These are phyloP conservation scores for Pectinophora gossypiella DNA, from an alignment of 1,140 invertebrate genomes.

Conservation along the genomic window DNA sequence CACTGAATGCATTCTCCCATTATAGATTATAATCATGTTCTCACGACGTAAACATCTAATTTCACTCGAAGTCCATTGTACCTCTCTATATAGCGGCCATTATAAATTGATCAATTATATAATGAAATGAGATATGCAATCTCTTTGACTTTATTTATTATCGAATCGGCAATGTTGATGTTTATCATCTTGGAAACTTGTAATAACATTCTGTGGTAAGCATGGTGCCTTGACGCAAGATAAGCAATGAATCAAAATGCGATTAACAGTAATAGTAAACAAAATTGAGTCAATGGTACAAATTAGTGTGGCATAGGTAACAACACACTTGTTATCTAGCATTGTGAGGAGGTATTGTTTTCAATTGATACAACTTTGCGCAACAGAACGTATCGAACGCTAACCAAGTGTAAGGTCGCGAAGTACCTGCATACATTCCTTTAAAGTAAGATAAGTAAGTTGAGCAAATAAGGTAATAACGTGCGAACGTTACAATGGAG, in stretches of 20 bases:
- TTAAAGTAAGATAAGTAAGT: neutral
- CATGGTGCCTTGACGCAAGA: neutral
- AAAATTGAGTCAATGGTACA: slow-evolving; percentile 6
- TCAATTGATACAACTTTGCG: neutral
- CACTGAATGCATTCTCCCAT: neutral
- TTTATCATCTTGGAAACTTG: neutral
- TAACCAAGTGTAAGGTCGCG: slow-evolving; percentile 15
- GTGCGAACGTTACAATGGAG: neutral
- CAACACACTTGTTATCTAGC: slow-evolving; percentile 6
- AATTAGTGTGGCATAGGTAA: slow-evolving; percentile 7
- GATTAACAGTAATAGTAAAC: slow-evolving; percentile 7
- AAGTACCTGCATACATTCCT: neutral
- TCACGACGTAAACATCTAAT: slow-evolving; percentile 1
- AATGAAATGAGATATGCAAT: neutral
- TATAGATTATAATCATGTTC: neutral
- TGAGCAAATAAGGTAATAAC: neutral
- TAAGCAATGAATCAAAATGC: no score
- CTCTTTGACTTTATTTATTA: neutral
- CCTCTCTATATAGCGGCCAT: no score
- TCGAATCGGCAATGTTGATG: neutral
- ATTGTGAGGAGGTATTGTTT: slow-evolving; percentile 1
- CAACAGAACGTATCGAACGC: neutral
- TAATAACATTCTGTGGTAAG: neutral
- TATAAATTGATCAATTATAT: slow-evolving; percentile 1
- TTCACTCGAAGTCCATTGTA: neutral